Percentiles rank a stretch among this genome's conserved stretches.
These are phyloP conservation scores for Coryphaenoides rupestris DNA, from an alignment of 2,113 vertebrate species.

Conservation along the genomic window DNA sequence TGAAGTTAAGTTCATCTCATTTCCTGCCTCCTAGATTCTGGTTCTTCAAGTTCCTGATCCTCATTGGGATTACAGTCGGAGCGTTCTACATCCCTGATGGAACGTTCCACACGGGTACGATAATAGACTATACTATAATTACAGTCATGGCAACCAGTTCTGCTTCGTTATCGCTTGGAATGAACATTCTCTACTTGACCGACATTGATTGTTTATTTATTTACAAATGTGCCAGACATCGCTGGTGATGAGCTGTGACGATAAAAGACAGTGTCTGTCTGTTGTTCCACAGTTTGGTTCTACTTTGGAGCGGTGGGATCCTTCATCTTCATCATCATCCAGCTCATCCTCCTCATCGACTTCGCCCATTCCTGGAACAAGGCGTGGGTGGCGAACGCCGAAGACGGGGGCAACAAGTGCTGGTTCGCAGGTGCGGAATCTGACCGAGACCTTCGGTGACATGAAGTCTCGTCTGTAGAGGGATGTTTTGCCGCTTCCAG, in stretches of 20 bases:
- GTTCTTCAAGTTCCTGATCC: constrained; percentile 94
- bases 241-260: neutral
- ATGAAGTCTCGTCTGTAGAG: too few relatives aligned
- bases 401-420: constrained; percentile 76
- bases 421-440: constrained; percentile 84
- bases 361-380: constrained; percentile 95
- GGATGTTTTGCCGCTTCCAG: constrained; percentile 69
- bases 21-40: constrained; percentile 81
- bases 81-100: constrained; percentile 95
- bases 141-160: neutral
- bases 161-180: neutral
- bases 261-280: constrained; percentile 34
- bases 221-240: too few relatives aligned
- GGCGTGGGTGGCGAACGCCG: constrained; percentile 80
- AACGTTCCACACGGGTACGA: constrained; percentile 82
- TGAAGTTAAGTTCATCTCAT: neutral
- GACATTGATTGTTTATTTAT: constrained; percentile 15
- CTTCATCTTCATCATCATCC: constrained; percentile 91
- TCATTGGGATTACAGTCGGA: constrained; percentile 90
- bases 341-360: constrained; percentile 90
- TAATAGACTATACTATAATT: constrained; percentile 25
- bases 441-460: too few relatives aligned
- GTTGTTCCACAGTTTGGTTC: constrained; percentile 88
- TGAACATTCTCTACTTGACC: neutral
- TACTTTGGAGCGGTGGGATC: constrained; percentile 90